Base-by-base conservation (phyloP, 2,888 invertebrate species). In the Marronus borbonicus region DNA sequence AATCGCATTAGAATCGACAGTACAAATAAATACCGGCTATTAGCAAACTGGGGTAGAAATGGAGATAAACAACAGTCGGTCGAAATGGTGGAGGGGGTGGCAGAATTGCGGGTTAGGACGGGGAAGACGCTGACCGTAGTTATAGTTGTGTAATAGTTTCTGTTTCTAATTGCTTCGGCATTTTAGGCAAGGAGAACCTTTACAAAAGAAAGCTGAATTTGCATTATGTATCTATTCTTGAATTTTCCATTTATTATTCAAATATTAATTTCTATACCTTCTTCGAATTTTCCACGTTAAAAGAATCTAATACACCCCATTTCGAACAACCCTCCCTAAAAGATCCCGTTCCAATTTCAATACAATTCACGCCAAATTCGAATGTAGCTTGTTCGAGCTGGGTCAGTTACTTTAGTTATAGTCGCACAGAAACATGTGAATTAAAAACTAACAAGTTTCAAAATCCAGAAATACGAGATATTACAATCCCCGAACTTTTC, bases 31-130 rank as follows among this genome's bases (percentile, higher is more conserved):
- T 55, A 55, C 17, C 55, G 4, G 20, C 17, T 55, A 55, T 55
- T 55, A 55, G 55, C 17, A n/a, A 55, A 55, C 55, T 55, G 4
- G 55, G 55, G 55, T 55, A n/a, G 55, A n/a, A 55, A 55, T 55
- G 14, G n/a, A 55, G 55, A 55, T 55, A 55, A 55, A 55, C 17
- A 55, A 55, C 55, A 44, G 44, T 8, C 12, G 12, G 44, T 2
- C 3, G 55, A 20, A 20, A 20, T 17, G 55, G 55, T 7, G 55
- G 55, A 20, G 17, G 0, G 55, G 1, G n/a, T 0, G 3, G 0
- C 1, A n/a, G 55, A 5, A 20, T 4, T 7, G 14, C 17, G 55
- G 17, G 31, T 0, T 55, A 55, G 55, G 17, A 7, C 1, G 3
- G n/a, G 55, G n/a, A 55, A 44, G 44, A 14, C 5, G 55, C 31